Conservation (phyloP, 2,113 vertebrate species). For the Pelusios castaneus region DNA sequence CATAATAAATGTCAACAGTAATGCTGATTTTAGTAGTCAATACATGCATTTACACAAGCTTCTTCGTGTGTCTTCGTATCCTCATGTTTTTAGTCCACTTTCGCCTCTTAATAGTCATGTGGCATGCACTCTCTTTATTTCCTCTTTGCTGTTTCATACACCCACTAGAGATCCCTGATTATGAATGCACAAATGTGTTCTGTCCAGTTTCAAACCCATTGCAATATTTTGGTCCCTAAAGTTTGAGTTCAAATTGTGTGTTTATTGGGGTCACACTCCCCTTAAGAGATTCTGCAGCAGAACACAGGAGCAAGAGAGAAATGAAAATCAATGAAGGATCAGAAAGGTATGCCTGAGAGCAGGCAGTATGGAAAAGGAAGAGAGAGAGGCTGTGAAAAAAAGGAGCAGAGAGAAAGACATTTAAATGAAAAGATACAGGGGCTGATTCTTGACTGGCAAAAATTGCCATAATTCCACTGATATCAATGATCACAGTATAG, state of each 20-base stretch:
- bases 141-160: neutral
- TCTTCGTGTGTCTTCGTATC: neutral
- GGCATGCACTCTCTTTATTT: neutral
- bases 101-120: neutral
- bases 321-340: neutral
- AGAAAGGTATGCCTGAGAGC: neutral
- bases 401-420: neutral
- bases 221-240: neutral
- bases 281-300: neutral
- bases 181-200: neutral
- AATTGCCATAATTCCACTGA: neutral
- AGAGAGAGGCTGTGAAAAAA: neutral
- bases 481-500: neutral
- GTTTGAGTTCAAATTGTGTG: neutral
- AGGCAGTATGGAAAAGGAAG: neutral
- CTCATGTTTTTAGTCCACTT: neutral
- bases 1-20: neutral
- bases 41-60: neutral
- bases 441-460: neutral
- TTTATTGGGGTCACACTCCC: neutral
- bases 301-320: neutral
- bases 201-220: neutral
- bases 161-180: neutral
- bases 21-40: neutral
- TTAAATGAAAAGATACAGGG: neutral